Evolutionary conservation across 2,888 invertebrate species (phyloP).

Genomic region (Charanyca ferruginea): DNA sequence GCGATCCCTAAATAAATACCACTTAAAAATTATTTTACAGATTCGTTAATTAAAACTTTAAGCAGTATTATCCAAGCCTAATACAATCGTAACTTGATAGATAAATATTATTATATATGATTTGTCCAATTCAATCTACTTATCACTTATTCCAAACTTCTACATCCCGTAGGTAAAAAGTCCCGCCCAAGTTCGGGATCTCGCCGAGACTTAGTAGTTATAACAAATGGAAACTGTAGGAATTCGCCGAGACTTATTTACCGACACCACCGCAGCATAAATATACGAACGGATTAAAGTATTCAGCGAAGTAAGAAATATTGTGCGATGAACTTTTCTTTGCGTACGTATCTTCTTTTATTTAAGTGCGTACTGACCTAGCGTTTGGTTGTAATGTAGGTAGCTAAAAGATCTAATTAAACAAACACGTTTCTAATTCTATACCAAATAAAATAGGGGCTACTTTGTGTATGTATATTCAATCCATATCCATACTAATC

Average conservation of each 20-base stretch:
- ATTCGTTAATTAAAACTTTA: conserved; percentile 28
- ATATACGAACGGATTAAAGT: conserved; percentile 83
- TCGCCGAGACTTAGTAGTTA: conserved; percentile 79
- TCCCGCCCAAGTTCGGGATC: conserved; percentile 70
- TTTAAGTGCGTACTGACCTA: conserved; percentile 13
- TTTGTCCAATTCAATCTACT: conserved; percentile 57
- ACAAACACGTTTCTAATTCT: conserved; percentile 21
- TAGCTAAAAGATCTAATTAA: conserved; percentile 8
- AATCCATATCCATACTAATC: no score
- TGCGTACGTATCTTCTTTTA: conserved; percentile 60
- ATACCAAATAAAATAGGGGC: conserved; percentile 13
- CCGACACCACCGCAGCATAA: conserved; percentile 79
- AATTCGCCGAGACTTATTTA: conserved; percentile 82
- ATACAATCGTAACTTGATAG: conserved; percentile 17
- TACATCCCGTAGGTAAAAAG: conserved; percentile 62
- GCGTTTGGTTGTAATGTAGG: not conserved
- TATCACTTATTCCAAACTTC: conserved; percentile 68
- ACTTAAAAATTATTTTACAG: not conserved
- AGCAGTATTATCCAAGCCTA: conserved; percentile 9
- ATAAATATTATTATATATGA: conserved; percentile 37
- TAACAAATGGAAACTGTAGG: conserved; percentile 84
- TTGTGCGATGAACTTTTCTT: conserved; percentile 72
- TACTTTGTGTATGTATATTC: not conserved
- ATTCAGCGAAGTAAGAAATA: conserved; percentile 79
- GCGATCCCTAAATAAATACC: not conserved